phyloP scores from a whole-genome alignment of 2,797 vertebrate genomes.

The Anguilla megastoma region DNA sequence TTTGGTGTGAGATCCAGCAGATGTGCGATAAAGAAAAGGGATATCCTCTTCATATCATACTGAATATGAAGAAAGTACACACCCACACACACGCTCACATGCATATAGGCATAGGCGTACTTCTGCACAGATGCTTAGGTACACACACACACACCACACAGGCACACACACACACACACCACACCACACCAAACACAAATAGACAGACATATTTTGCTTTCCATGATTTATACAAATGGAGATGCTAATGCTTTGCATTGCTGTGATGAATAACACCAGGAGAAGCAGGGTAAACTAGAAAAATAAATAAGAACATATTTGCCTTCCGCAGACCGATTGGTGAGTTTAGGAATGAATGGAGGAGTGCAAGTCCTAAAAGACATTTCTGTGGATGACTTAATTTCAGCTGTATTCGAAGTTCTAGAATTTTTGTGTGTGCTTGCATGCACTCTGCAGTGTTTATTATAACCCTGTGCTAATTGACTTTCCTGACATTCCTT shows the following conservation, averaged over 20 bases:
- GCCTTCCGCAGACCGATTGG: not conserved
- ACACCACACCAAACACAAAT: no score
- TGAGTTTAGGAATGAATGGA: not conserved
- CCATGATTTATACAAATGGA: not conserved
- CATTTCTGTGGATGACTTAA: not conserved
- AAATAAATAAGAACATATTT: conserved; percentile 19
- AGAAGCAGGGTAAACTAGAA: not conserved
- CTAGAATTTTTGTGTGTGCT: not conserved
- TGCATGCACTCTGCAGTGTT: not conserved
- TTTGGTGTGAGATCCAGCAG: not conserved
- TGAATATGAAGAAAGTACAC: not conserved
- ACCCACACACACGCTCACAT: not conserved
- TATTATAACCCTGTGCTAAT: not conserved
- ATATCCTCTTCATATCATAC: not conserved
- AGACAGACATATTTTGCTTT: not conserved
- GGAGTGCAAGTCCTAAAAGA: not conserved
- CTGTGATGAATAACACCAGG: not conserved
- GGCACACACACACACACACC: not conserved
- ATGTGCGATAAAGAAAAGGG: not conserved
- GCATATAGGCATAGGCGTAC: not conserved
- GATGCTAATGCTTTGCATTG: conserved; percentile 5
- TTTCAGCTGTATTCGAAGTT: not conserved
- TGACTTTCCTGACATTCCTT: not conserved
- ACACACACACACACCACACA: not conserved
- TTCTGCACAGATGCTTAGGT: not conserved